Conservation (phyloP, 2,797 vertebrate genomes). For the Sebastes wilsoni region DNA sequence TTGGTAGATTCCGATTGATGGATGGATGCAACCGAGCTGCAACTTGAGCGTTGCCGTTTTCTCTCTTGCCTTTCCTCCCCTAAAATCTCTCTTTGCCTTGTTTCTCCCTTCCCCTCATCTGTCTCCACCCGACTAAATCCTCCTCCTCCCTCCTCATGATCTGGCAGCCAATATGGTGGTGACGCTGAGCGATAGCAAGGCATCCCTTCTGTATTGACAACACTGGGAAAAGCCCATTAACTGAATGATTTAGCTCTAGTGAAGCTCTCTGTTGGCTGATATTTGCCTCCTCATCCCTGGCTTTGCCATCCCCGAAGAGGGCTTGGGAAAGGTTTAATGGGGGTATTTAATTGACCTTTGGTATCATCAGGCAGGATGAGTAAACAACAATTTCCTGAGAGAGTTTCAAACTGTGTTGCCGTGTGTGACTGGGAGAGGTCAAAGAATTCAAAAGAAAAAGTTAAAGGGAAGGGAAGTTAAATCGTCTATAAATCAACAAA, state of each 20-base stretch:
- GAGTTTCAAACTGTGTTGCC: slow-evolving; percentile 3
- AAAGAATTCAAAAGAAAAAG: not conserved
- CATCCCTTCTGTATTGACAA: slow-evolving; percentile 43
- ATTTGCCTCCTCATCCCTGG: slow-evolving; percentile 34
- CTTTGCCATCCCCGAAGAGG: slow-evolving; percentile 19
- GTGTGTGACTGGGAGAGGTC: not conserved
- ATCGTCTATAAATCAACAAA: slow-evolving; percentile 13
- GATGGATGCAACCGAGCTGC: slow-evolving; percentile 13
- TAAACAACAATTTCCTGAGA: slow-evolving; percentile 27
- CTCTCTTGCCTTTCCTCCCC: not conserved
- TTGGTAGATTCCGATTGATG: slow-evolving; percentile 2
- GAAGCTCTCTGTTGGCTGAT: slow-evolving; percentile 33
- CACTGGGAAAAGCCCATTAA: slow-evolving; percentile 53
- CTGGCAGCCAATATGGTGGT: slow-evolving; percentile 43
- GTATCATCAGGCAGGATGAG: slow-evolving; percentile 8
- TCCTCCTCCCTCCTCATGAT: slow-evolving; percentile 6
- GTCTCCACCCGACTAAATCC: slow-evolving; percentile 8
- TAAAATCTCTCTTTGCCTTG: not conserved
- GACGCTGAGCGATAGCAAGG: slow-evolving; percentile 55
- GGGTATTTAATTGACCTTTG: slow-evolving; percentile 48
- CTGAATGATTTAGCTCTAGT: slow-evolving; percentile 44
- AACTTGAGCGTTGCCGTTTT: slow-evolving; percentile 4
- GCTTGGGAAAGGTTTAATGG: slow-evolving; percentile 1
- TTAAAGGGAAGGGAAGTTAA: not conserved
- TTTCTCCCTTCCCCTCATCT: slow-evolving; percentile 12